phyloP scores from a whole-genome alignment of 2,888 invertebrate genomes.

The Ernsta delagoae region DNA sequence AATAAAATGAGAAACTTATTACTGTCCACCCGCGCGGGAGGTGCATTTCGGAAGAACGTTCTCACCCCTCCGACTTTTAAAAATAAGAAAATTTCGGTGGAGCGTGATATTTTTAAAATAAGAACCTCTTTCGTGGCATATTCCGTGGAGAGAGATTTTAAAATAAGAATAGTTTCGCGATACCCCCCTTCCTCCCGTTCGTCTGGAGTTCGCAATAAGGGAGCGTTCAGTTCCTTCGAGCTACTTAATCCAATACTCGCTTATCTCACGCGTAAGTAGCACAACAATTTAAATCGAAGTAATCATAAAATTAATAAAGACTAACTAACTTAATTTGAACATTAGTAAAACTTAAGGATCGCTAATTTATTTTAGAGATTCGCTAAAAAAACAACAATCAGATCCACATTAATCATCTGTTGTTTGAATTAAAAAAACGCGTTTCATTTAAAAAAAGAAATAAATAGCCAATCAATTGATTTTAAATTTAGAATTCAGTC shows the following conservation, averaged over 20 bases:
- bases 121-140: slow-evolving; percentile 83
- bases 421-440: not conserved
- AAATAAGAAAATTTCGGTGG: slow-evolving; percentile 83
- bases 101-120: slow-evolving; percentile 85
- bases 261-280: slow-evolving; percentile 8
- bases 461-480: not conserved
- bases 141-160: slow-evolving; percentile 84
- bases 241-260: slow-evolving; percentile 37
- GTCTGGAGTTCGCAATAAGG: slow-evolving; percentile 80
- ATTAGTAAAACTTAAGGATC: no score
- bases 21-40: slow-evolving; percentile 74
- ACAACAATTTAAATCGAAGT: not conserved
- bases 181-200: slow-evolving; percentile 65
- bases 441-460: not conserved
- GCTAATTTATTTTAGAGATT: not conserved
- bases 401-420: no score
- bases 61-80: slow-evolving; percentile 77
- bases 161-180: slow-evolving; percentile 85
- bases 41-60: slow-evolving; percentile 81
- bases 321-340: no score
- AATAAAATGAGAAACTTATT: slow-evolving; percentile 82
- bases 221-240: slow-evolving; percentile 41
- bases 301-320: not conserved
- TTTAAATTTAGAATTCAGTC: not conserved
- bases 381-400: no score